Evolutionary conservation across 2,888 invertebrate species (phyloP).

Genomic region (Oithona nana): DNA sequence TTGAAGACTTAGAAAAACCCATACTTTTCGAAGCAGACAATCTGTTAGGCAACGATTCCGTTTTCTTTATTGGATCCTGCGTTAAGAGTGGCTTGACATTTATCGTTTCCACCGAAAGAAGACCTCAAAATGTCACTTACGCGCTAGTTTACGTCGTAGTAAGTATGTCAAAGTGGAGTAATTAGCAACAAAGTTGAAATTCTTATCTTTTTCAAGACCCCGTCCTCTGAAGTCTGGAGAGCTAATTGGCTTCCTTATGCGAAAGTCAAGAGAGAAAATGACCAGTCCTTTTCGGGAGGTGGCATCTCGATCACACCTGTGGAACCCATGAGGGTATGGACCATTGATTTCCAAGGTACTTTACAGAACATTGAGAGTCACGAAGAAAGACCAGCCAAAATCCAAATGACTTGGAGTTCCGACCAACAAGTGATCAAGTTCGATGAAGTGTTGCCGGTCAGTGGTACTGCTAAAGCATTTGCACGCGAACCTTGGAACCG

Average conservation of each 20-base stretch:
- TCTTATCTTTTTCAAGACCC: not conserved
- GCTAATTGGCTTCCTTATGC: not conserved
- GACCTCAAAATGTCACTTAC: not conserved
- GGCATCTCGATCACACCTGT: not conserved
- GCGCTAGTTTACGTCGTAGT: not conserved
- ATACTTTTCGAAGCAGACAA: not conserved
- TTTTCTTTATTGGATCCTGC: constrained; percentile 1
- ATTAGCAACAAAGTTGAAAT: no score
- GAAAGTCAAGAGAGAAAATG: not conserved
- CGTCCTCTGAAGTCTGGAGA: not conserved
- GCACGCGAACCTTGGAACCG: not conserved
- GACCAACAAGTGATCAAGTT: not conserved
- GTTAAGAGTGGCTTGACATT: not conserved
- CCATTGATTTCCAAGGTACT: not conserved
- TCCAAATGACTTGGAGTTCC: not conserved
- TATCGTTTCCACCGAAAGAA: not conserved
- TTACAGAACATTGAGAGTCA: not conserved
- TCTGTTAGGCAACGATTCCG: not conserved
- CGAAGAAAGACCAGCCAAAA: not conserved
- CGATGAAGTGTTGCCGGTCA: not conserved
- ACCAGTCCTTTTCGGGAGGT: not conserved
- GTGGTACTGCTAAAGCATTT: not conserved
- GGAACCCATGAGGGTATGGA: not conserved
- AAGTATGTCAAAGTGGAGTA: not conserved
- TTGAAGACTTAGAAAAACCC: not conserved